These are phyloP conservation scores for Regulus satrapa DNA, from an alignment of 2,113 vertebrate genomes.

Conservation along the genomic window DNA sequence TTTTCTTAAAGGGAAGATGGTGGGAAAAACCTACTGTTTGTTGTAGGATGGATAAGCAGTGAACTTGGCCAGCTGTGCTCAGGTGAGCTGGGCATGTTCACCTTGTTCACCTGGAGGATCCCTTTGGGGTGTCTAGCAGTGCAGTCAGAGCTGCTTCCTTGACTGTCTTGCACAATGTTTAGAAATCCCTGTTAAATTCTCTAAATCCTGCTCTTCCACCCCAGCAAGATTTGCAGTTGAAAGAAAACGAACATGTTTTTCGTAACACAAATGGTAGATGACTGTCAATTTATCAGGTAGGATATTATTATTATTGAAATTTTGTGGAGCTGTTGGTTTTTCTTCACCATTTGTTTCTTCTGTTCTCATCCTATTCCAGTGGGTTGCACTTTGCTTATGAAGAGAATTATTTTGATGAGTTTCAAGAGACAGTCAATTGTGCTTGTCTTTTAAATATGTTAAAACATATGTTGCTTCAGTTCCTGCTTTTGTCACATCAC, in stretches of 20 bases:
- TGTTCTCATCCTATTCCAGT: not conserved
- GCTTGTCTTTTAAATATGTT: not conserved
- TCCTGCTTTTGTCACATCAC: not conserved
- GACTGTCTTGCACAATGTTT: not conserved
- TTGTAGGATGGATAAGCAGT: accelerated
- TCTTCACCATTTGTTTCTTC: not conserved
- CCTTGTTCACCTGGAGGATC: no score
- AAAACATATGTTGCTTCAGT: not conserved
- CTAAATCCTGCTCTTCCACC: not conserved
- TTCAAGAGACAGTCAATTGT: not conserved
- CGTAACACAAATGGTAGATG: not conserved
- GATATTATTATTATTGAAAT: not conserved
- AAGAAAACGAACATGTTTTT: not conserved
- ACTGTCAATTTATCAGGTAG: not conserved
- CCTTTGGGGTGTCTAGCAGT: not conserved
- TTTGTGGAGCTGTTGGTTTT: not conserved
- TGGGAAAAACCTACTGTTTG: not conserved
- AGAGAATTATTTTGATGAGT: not conserved
- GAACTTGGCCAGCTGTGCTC: not conserved
- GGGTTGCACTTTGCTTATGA: not conserved
- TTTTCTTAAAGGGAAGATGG: not conserved
- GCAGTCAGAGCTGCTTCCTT: not conserved
- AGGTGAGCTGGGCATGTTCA: not conserved
- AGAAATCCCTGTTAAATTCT: not conserved
- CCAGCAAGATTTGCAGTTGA: not conserved